Conservation (phyloP, 1,140 invertebrate genomes). For the Camponotus pennsylvanicus region DNA sequence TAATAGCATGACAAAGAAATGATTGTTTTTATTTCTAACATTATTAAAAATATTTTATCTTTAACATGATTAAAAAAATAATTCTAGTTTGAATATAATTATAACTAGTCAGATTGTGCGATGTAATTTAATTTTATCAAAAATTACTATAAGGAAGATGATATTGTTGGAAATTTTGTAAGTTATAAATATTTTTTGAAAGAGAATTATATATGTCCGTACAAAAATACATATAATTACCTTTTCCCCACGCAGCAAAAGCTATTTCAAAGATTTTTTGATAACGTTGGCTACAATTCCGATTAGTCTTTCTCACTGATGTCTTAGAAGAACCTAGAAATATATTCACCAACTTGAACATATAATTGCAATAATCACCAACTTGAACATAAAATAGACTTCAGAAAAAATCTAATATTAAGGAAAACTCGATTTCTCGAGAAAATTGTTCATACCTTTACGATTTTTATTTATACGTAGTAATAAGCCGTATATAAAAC, state of each 20-base stretch:
- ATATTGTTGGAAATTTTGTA: neutral
- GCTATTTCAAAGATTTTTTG: constrained; percentile 28
- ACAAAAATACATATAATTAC: constrained; percentile 29
- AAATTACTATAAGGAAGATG: neutral
- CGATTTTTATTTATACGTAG: neutral
- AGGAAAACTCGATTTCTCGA: neutral
- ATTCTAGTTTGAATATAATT: constrained; percentile 10
- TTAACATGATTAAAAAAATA: neutral
- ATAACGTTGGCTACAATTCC: neutral
- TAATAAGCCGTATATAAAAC: neutral
- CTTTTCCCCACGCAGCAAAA: constrained; percentile 63
- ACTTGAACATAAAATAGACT: neutral
- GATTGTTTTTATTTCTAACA: neutral
- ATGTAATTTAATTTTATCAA: neutral
- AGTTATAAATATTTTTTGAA: neutral
- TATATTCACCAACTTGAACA: neutral
- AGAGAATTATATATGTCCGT: neutral
- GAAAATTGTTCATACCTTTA: neutral
- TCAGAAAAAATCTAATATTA: neutral
- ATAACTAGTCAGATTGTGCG: neutral
- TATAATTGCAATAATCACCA: neutral
- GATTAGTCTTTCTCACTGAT: fast-evolving
- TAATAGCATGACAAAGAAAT: neutral
- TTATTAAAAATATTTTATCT: neutral
- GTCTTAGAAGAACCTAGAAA: neutral